These are phyloP conservation scores for Drepana falcataria DNA, from an alignment of 2,888 invertebrate species.

Conservation along the genomic window DNA sequence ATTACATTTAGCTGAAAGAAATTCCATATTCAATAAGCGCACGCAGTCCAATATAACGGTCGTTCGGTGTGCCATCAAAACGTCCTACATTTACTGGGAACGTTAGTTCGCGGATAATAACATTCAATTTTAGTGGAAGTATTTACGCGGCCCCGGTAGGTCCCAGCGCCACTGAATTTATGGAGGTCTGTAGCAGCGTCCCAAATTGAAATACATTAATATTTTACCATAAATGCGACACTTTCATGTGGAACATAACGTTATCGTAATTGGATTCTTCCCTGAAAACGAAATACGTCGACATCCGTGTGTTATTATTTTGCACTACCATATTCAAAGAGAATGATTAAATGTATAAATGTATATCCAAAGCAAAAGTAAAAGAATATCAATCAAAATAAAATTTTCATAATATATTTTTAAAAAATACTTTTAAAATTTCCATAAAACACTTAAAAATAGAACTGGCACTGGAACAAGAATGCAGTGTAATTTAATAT, in stretches of 20 bases:
- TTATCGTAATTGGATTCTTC: slow-evolving; percentile 77
- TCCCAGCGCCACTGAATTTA: slow-evolving; percentile 67
- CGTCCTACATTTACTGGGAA: slow-evolving; percentile 30
- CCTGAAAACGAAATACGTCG: slow-evolving; percentile 47
- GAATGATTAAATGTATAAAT: neutral
- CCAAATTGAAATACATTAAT: slow-evolving; percentile 79
- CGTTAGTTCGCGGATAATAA: slow-evolving; percentile 63
- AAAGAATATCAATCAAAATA: too few relatives aligned
- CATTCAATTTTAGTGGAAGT: slow-evolving; percentile 73
- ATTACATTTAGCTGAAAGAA: neutral
- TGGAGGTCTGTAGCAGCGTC: slow-evolving; percentile 72
- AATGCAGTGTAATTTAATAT: too few relatives aligned
- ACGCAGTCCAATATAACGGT: slow-evolving; percentile 1
- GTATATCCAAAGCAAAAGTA: too few relatives aligned
- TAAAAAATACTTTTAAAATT: too few relatives aligned
- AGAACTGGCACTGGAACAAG: too few relatives aligned
- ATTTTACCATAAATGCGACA: slow-evolving; percentile 78
- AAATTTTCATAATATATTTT: too few relatives aligned
- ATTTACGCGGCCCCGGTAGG: slow-evolving; percentile 67
- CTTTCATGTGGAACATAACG: slow-evolving; percentile 75
- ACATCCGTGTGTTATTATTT: slow-evolving; percentile 36
- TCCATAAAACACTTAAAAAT: too few relatives aligned
- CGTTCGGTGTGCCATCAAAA: slow-evolving; percentile 15
- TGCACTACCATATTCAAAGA: slow-evolving; percentile 21
- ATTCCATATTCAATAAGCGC: slow-evolving; percentile 1